These are phyloP conservation scores for Heliothis peltigera DNA, from an alignment of 2,888 invertebrate species.

Conservation along the genomic window DNA sequence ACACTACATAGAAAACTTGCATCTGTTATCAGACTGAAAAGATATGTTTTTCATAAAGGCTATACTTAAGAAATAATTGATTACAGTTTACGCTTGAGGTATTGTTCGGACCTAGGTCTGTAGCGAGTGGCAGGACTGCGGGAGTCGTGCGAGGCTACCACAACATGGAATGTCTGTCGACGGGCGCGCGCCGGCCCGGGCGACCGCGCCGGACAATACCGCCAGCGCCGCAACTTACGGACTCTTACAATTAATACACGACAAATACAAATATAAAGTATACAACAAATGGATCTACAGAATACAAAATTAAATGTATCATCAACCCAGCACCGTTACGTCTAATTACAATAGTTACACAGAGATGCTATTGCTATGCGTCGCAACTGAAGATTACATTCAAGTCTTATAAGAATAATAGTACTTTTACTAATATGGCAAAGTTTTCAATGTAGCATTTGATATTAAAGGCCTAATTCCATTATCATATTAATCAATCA, in stretches of 20 bases:
- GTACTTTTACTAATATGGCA: slow-evolving; percentile 90
- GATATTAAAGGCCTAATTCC: slow-evolving; percentile 81
- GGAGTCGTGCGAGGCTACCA: slow-evolving; percentile 57
- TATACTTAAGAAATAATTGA: slow-evolving; percentile 86
- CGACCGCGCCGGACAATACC: slow-evolving; percentile 79
- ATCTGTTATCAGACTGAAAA: slow-evolving; percentile 86
- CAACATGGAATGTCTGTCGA: slow-evolving; percentile 87
- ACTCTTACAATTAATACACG: slow-evolving; percentile 82
- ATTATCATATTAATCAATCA: slow-evolving; percentile 77
- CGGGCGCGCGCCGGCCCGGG: slow-evolving; percentile 61
- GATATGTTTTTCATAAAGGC: slow-evolving; percentile 86
- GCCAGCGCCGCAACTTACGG: slow-evolving; percentile 78
- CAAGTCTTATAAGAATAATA: slow-evolving; percentile 87
- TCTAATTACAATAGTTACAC: slow-evolving; percentile 87
- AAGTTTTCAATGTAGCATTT: slow-evolving; percentile 90
- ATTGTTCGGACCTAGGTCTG: slow-evolving; percentile 86
- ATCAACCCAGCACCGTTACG: slow-evolving; percentile 89
- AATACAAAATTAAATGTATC: slow-evolving; percentile 85
- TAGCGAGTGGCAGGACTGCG: slow-evolving; percentile 59
- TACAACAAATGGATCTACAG: slow-evolving; percentile 84
- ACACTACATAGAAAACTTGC: slow-evolving; percentile 90
- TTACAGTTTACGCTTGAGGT: slow-evolving; percentile 80
- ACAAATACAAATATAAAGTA: slow-evolving; percentile 83
- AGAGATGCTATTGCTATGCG: slow-evolving; percentile 83
- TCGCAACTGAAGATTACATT: slow-evolving; percentile 83